A percentile compares a stretch with the other conserved stretches of the same genome.
phyloP scores from a whole-genome alignment of 2,888 invertebrate genomes.

The Platycheirus albimanus region DNA sequence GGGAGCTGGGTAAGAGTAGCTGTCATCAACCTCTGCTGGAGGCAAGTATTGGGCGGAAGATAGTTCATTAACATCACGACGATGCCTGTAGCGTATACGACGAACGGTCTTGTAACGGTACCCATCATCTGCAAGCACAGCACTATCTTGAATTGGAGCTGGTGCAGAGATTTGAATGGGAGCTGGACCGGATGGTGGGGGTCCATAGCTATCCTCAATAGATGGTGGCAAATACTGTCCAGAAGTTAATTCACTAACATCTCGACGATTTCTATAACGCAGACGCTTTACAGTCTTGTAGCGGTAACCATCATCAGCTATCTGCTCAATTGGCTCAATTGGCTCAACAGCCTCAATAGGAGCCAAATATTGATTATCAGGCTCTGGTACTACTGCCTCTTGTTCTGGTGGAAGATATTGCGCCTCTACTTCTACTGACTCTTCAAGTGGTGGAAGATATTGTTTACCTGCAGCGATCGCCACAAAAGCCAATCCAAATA shows the following conservation, averaged over 20 bases:
- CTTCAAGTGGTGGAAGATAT: constrained; percentile 35
- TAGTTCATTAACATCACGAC: constrained; percentile 80
- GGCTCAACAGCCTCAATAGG: constrained; percentile 49
- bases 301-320: constrained; percentile 60
- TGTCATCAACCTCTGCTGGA: constrained; percentile 22
- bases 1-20: constrained; percentile 31
- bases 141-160: constrained; percentile 15
- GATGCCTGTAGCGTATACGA: constrained; percentile 75
- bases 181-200: constrained; percentile 55
- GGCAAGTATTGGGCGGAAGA: constrained; percentile 77
- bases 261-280: constrained; percentile 61
- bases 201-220: constrained; percentile 37
- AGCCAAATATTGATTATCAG: constrained; percentile 42
- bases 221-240: constrained; percentile 52
- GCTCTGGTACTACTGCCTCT: constrained; percentile 8
- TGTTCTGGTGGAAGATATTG: constrained; percentile 47
- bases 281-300: constrained; percentile 62
- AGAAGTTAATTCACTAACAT: constrained; percentile 50
- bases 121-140: constrained; percentile 71
- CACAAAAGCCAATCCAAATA: constrained; percentile 65
- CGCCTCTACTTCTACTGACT: background rate
- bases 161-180: background rate
- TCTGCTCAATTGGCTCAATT: constrained; percentile 43
- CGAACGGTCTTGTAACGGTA: constrained; percentile 75
- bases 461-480: constrained; percentile 25